A percentile compares a stretch with the other conserved stretches of the same genome.
Conservation (phyloP, 2,888 invertebrate genomes). For the Empis livida region DNA sequence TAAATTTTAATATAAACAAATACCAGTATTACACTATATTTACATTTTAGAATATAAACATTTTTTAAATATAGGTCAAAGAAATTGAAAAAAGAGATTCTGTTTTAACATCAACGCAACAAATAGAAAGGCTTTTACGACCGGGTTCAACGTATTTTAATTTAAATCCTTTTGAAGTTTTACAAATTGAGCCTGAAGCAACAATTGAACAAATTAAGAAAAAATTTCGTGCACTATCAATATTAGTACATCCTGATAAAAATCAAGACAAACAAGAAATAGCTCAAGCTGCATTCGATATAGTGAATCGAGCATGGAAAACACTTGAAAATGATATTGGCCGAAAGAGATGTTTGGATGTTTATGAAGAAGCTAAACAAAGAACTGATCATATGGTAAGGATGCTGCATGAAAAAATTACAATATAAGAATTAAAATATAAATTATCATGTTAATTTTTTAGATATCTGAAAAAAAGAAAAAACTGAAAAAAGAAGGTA, state of each 20-base stretch:
- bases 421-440: constrained; percentile 2
- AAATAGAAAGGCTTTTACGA: constrained; percentile 87
- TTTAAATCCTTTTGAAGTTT: constrained; percentile 85
- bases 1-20: too few species aligned
- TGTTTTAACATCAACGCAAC: constrained; percentile 90
- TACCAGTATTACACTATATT: too few species aligned
- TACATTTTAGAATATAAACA: too few species aligned
- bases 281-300: constrained; percentile 86
- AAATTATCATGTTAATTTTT: constrained; percentile 17
- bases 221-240: constrained; percentile 90
- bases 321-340: constrained; percentile 90
- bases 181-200: constrained; percentile 82
- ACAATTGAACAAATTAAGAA: constrained; percentile 88
- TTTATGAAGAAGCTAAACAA: constrained; percentile 94
- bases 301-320: constrained; percentile 91
- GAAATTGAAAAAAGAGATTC: constrained; percentile 97
- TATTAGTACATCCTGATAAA: constrained; percentile 98
- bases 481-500: constrained; percentile 85
- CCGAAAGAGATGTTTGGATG: constrained; percentile 83
- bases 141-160: constrained; percentile 99
- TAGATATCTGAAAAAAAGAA: constrained; percentile 88
- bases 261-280: constrained; percentile 91
- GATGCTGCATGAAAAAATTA: background rate
- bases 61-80: constrained; percentile 61
- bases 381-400: constrained; percentile 83